Evolutionary conservation across 1,140 invertebrate species (phyloP).

Genomic region (Melipona quadrifasciata): DNA sequence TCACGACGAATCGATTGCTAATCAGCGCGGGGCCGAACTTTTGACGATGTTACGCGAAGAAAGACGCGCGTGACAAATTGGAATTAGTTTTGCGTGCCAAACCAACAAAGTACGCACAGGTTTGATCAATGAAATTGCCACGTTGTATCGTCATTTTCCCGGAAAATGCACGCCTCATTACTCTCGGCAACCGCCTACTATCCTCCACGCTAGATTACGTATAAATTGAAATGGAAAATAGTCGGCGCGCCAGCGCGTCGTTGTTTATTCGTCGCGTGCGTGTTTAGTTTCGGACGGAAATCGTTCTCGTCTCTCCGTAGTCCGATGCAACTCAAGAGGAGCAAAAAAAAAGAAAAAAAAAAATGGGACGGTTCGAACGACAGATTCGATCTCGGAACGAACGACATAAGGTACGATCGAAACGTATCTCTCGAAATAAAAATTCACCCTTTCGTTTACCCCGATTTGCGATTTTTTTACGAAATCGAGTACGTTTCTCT

Average conservation of each 20-base stretch:
- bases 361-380: neutral
- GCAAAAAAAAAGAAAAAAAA: neutral
- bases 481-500: neutral
- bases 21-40: no score
- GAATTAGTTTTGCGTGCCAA: neutral
- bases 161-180: slow-evolving; percentile 41
- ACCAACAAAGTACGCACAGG: slow-evolving; percentile 7
- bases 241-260: neutral
- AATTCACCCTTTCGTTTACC: neutral
- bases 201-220: slow-evolving; percentile 26
- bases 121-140: slow-evolving; percentile 41
- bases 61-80: neutral
- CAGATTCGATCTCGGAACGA: neutral
- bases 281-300: slow-evolving; percentile 16
- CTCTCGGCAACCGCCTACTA: neutral
- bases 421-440: neutral
- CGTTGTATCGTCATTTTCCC: slow-evolving; percentile 21
- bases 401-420: neutral
- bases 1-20: no score
- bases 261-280: slow-evolving; percentile 26
- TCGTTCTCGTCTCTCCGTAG: neutral
- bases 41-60: no score
- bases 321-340: no score
- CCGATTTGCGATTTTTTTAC: neutral
- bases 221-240: slow-evolving; percentile 49